Evolutionary conservation across 2,888 invertebrate genomes (phyloP).

Genomic region (Gari tellinella): DNA sequence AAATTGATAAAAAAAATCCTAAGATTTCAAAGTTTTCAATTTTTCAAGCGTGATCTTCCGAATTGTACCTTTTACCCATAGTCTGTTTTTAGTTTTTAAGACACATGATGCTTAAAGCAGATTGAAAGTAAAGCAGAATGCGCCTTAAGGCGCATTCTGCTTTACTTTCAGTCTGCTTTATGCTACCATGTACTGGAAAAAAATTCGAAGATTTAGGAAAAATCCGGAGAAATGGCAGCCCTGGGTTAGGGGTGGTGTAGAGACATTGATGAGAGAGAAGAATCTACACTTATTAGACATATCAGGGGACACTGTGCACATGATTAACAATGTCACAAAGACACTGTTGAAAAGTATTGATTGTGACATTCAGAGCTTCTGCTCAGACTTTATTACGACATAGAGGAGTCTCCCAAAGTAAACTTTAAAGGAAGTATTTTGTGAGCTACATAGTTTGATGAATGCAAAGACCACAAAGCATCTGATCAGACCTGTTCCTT

Average conservation of each 20-base stretch:
- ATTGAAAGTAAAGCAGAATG: too few species aligned
- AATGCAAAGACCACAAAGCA: conserved; percentile 13
- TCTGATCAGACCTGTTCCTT: conserved; percentile 24
- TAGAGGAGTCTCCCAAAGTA: conserved; percentile 32
- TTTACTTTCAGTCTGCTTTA: too few species aligned
- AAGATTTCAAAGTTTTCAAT: too few species aligned
- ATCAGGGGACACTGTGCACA: conserved; percentile 39
- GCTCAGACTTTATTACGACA: conserved; percentile 34
- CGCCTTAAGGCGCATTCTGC: too few species aligned
- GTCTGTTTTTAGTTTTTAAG: too few species aligned
- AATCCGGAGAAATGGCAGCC: too few species aligned
- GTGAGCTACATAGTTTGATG: conserved; percentile 5
- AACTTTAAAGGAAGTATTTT: conserved; percentile 18
- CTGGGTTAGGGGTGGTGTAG: conserved; percentile 31
- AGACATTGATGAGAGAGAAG: conserved; percentile 19
- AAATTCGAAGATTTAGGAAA: too few species aligned
- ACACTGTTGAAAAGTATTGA: conserved; percentile 18
- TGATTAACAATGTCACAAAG: conserved; percentile 36
- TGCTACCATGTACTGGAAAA: too few species aligned
- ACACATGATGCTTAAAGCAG: too few species aligned
- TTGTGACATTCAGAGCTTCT: conserved; percentile 7
- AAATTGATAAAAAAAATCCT: too few species aligned
- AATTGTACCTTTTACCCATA: too few species aligned
- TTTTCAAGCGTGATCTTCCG: too few species aligned
- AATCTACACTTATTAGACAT: conserved; percentile 28